Evolutionary conservation across 1,140 invertebrate genomes (phyloP).

Genomic region (Lordiphosa collinella): DNA sequence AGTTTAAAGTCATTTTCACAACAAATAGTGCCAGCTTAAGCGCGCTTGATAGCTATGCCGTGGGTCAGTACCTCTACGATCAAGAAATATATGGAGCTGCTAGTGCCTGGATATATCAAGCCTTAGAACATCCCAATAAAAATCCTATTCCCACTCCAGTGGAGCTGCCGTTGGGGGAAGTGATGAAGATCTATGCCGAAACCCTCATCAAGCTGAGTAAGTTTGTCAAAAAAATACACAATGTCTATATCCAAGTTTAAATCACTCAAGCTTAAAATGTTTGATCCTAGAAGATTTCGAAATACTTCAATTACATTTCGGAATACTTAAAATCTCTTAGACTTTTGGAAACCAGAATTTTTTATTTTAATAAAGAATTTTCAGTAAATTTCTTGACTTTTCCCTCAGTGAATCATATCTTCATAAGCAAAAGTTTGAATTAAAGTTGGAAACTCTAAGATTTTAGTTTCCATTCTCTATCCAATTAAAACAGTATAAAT

Average conservation of each 20-base stretch:
- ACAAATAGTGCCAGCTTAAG: conserved; percentile 30
- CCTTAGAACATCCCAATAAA: conserved; percentile 12
- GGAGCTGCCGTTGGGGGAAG: conserved; percentile 20
- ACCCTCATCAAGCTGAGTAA: conserved; percentile 49
- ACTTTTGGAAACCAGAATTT: no score
- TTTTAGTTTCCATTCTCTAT: no score
- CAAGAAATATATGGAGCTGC: conserved; percentile 28
- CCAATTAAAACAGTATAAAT: background rate
- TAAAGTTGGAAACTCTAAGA: no score
- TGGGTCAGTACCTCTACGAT: conserved; percentile 44
- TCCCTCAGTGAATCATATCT: no score
- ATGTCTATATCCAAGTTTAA: no score
- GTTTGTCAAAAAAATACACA: conserved; percentile 7
- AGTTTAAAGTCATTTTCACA: background rate
- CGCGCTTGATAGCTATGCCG: conserved; percentile 37
- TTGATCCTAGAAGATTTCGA: no score
- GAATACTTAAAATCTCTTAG: no score
- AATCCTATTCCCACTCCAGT: conserved; percentile 19
- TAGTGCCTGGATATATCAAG: conserved; percentile 41
- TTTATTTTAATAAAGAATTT: no score
- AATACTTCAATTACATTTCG: no score
- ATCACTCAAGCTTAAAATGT: no score
- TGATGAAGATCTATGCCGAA: conserved; percentile 41
- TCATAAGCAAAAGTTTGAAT: no score
- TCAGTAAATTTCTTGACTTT: no score